These are phyloP conservation scores for Craseonycteris thonglongyai DNA, from an alignment of 2,113 vertebrate species.

Conservation along the genomic window DNA sequence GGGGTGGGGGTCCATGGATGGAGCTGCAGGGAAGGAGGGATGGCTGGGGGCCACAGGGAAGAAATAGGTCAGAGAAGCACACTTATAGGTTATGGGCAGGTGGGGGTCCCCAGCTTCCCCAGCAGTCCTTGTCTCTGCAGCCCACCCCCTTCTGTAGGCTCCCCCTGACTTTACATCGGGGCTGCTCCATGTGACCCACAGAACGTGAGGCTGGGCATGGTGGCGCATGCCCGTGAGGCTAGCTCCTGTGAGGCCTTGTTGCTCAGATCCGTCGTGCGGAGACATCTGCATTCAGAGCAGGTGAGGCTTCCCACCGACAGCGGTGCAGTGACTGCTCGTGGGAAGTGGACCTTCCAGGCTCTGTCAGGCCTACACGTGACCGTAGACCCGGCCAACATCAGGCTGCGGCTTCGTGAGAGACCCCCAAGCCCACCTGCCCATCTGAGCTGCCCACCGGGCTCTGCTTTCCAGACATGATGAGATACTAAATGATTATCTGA, in stretches of 20 bases:
- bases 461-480: not conserved
- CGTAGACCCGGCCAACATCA: not conserved
- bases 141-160: fast-evolving
- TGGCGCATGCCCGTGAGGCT: not conserved
- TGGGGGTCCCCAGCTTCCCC: not conserved
- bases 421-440: not conserved
- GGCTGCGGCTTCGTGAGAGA: fast-evolving
- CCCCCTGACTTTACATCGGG: not conserved
- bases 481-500: not conserved
- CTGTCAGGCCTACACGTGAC: not conserved
- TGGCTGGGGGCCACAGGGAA: not conserved
- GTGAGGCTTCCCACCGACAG: too few species aligned
- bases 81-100: fast-evolving
- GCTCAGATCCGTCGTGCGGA: too few species aligned
- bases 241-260: not conserved
- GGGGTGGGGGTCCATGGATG: fast-evolving
- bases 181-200: too few species aligned
- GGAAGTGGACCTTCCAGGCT: too few species aligned
- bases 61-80: not conserved
- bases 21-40: not conserved
- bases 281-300: fast-evolving
- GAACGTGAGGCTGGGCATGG: too few species aligned
- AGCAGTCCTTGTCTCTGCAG: not conserved
- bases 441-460: not conserved
- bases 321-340: fast-evolving